Base-by-base conservation (phyloP, 2,888 invertebrate genomes). In the Hedya salicella region DNA sequence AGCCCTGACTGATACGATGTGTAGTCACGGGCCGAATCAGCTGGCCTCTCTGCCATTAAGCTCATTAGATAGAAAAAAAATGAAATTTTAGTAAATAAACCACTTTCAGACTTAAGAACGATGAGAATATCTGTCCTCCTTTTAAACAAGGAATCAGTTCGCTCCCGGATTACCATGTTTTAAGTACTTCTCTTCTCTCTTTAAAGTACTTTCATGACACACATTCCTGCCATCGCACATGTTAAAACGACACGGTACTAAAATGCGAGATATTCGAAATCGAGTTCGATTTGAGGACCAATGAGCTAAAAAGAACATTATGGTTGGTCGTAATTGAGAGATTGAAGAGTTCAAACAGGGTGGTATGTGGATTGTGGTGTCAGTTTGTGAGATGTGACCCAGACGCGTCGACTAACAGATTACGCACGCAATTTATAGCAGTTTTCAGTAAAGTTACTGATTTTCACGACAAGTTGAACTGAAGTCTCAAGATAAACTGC, bases 291-390 rank as follows among this genome's bases (percentile, higher is more conserved):
- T 56, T 42, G 19, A 6, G 25, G n/a, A 6, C 36, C 40, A 54
- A 40, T 54, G 21, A 40, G 54, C 40, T 40, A 40, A 53, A 53
- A 8, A 36, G 32, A 9, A n/a, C n/a, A n/a, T n/a, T 36, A 13
- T 13, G 13, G 25, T 30, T 13, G 54, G 25, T 25, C 25, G 16
- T 14, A 56, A 54, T 54, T 54, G 53, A 54, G 53, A 39, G 39
- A 54, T 54, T 54, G 9, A 54, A 42, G 25, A 16, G 25, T 30
- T 42, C 16, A 42, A 25, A 25, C 25, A 36, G 11, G 2, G 14
- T 9, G 21, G 36, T 54, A 21, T 53, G 19, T 16, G 40, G 39
- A 19, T n/a, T 32, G 36, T 8, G 9, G 11, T 39, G 39, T 39
- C 9, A 30, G 9, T 39, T 13, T n/a, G 36, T 17, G 17, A 16